Conservation (phyloP, 2,888 invertebrate species). For the Eupelmus urozonus region DNA sequence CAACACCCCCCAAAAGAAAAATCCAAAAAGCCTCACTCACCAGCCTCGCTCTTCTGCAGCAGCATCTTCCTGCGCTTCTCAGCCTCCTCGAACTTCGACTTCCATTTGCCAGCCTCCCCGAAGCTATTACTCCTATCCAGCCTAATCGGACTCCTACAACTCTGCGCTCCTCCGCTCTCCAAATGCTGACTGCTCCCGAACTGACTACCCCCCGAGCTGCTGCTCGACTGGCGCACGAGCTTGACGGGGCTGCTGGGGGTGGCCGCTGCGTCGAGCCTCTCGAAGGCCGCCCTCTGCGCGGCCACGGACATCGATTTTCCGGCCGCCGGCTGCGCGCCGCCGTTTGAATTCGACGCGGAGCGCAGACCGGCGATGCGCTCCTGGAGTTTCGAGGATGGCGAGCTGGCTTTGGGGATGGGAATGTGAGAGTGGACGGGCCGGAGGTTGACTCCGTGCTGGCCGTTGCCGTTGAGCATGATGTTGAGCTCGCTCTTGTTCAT, state of each 20-base stretch:
- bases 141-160: conserved; percentile 22
- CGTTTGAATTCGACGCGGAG: neutral
- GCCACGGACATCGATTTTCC: conserved; percentile 70
- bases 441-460: conserved; percentile 23
- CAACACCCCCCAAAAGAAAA: neutral
- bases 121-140: conserved; percentile 53
- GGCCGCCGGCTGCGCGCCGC: neutral
- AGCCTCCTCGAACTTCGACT: conserved; percentile 84
- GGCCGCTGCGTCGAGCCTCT: conserved; percentile 68
- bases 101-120: conserved; percentile 78
- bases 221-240: conserved; percentile 44
- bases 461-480: conserved; percentile 65
- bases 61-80: conserved; percentile 84
- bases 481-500: conserved; percentile 72
- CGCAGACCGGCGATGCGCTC: conserved; percentile 60
- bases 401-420: conserved; percentile 69
- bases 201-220: conserved; percentile 39
- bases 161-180: neutral
- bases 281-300: conserved; percentile 74
- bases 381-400: conserved; percentile 63
- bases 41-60: conserved; percentile 84
- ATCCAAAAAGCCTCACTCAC: conserved; percentile 77
- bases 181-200: conserved; percentile 20
- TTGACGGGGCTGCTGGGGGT: neutral
- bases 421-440: conserved; percentile 68